A percentile compares a stretch with the other conserved stretches of the same genome.
Evolutionary conservation across 23 tunicate species (phyloP).

Genomic region (Trididemnum miniatum): DNA sequence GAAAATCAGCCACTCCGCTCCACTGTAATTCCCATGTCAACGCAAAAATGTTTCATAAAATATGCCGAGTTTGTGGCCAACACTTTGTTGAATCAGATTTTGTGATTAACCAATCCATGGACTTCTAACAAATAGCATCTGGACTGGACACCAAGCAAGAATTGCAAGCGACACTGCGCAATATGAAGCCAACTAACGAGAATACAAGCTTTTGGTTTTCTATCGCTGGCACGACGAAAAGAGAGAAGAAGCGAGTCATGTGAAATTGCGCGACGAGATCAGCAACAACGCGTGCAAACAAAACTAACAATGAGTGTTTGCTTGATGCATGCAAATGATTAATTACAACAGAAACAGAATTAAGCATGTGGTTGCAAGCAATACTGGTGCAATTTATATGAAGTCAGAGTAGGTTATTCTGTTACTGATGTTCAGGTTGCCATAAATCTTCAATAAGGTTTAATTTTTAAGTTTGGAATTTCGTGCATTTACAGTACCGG

Average conservation of each 20-base stretch:
- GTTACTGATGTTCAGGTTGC: background rate
- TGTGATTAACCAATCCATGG: background rate
- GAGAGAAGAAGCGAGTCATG: background rate
- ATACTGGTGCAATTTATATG: background rate
- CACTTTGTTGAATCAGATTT: no score
- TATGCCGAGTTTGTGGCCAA: no score
- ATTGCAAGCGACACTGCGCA: background rate
- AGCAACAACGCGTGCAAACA: background rate
- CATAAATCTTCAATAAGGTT: background rate
- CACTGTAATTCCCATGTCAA: no score
- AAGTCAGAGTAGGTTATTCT: background rate
- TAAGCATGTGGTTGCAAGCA: background rate
- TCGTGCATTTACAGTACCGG: no score
- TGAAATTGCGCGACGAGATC: background rate
- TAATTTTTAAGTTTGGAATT: background rate
- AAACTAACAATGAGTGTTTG: background rate
- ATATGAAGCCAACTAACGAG: background rate
- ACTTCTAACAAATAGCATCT: background rate
- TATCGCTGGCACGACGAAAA: background rate
- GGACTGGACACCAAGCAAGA: conserved; percentile 8
- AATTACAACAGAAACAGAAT: background rate
- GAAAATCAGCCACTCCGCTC: background rate
- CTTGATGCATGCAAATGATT: background rate
- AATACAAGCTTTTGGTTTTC: background rate
- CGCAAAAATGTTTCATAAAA: no score